phyloP scores from a whole-genome alignment of 1,140 invertebrate species.

The Telenomus remus region DNA sequence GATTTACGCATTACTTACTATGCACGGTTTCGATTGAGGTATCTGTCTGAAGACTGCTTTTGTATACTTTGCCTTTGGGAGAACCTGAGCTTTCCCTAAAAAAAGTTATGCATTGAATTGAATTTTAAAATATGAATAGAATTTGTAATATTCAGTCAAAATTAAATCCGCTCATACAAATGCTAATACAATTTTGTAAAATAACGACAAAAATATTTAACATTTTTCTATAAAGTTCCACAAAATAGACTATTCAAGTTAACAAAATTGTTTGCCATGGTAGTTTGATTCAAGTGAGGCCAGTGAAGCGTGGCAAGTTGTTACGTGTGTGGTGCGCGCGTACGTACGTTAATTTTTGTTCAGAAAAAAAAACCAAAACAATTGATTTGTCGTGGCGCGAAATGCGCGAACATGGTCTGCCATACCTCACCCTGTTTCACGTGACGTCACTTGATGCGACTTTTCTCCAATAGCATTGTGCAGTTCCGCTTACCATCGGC shows the following conservation, averaged over 20 bases:
- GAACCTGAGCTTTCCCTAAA: slow-evolving; percentile 70
- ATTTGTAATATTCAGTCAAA: no score
- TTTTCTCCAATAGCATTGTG: slow-evolving; percentile 44
- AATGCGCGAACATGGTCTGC: slow-evolving; percentile 48
- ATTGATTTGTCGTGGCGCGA: slow-evolving; percentile 52
- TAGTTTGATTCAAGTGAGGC: slow-evolving; percentile 26
- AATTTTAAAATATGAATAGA: no score
- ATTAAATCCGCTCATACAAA: no score
- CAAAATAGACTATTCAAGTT: slow-evolving; percentile 8
- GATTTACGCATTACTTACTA: slow-evolving; percentile 60
- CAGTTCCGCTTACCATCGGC: slow-evolving; percentile 47
- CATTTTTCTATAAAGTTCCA: slow-evolving; percentile 4
- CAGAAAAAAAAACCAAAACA: slow-evolving; percentile 46
- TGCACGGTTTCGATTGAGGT: slow-evolving; percentile 70
- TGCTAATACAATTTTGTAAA: no score
- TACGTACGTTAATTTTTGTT: slow-evolving; percentile 47
- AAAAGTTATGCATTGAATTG: slow-evolving; percentile 15
- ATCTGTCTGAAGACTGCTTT: slow-evolving; percentile 71
- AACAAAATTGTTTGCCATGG: slow-evolving; percentile 46
- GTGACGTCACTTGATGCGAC: slow-evolving; percentile 53
- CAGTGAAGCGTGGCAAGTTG: slow-evolving; percentile 44
- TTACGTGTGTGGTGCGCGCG: slow-evolving; percentile 28
- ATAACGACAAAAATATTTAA: no score
- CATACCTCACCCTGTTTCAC: slow-evolving; percentile 53
- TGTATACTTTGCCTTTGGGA: slow-evolving; percentile 73